Base-by-base conservation (phyloP, 1,140 invertebrate genomes). In the Drosophila equinoxialis region DNA sequence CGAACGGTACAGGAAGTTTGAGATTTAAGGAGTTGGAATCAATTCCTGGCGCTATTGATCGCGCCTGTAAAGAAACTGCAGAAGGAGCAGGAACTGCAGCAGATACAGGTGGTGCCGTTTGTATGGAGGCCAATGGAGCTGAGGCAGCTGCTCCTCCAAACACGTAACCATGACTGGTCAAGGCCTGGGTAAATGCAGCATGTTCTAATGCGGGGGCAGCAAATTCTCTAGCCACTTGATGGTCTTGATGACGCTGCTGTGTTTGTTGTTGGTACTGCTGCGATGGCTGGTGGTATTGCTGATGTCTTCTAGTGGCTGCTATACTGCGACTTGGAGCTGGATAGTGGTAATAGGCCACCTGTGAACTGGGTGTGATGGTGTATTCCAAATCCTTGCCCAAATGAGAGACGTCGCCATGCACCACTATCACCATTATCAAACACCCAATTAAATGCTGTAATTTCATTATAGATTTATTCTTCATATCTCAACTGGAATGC, bases 1-100 rank as follows among this genome's bases (percentile, higher is more conserved):
- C 87, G 20, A 91, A 75, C 20, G 90, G 90, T 63, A 91, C 79
- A 6, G 90, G 90, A 62, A 91, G 63, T 68, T 89, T 90, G 4
- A 91, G 75, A 51, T 91, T 91, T 23, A 91, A 26, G 0, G 90
- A 91, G 10, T 85, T 74, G 66, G 68, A 57, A 42, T 89, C 84
- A 26, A 73, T 45, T 1, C 58, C 30, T 11, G 17, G 20, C 3
- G 72, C 26, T 39, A 89, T 54, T 6, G 79, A 57, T 1, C 81
- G 79, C 2, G 74, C 81, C 17, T 45, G 60, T 2, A 64, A 37
- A 6, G 51, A 23, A 1, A 39, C 37, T 1, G 41, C 72, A 6
- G 20, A 30, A 14, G 59, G 37, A 20, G 74, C 59, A 17, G 37
- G 11, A 17, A 58, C 7, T 30, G 64, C 23, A 30, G 68, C 54